Base-by-base conservation (phyloP, 1,140 invertebrate genomes). In the Chrysopa pallens region DNA sequence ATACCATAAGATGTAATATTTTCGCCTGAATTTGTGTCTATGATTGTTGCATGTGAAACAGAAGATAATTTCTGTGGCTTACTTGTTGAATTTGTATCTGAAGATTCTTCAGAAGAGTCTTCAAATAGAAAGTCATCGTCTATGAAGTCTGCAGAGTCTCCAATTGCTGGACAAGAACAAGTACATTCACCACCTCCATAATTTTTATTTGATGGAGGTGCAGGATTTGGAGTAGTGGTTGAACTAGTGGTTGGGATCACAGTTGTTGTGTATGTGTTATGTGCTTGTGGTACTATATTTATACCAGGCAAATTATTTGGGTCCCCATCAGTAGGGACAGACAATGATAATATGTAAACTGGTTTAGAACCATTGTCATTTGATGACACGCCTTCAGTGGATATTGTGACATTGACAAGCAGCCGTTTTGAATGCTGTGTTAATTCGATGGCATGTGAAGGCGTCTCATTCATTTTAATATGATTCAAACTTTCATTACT, bases 331-430 rank as follows among this genome's bases (percentile, higher is more conserved):
- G 72, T 76, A 6, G 80, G 78, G 42, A 84, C 70, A 37, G 72
- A 77, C 44, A 83, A 70, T 44, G 80, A 80, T 46, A 83, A 59
- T 33, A 80, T 70, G 63, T 81, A 83, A 45, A 83, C 60, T 36
- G 76, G 75, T 50, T 74, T 72, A 50, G 67, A 66, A 48, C 48
- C 42, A 42, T 52, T 43, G 11, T 62, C 58, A 50, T 63, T 62
- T 51, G 59, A 61, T 45, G 65, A 60, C 47, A 64, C 66, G 48
- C 72, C 68, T 49, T 76, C 74, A 13, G 74, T 72, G 13, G 74
- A 71, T 51, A 84, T 81, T 4, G 79, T 81, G 43, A 84, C 66
- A 62, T 84, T 84, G 38, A 84, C 76, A 47, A 79, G 63, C 47
- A 84, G 66, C 46, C 70, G 67, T 61, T 73, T 74, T 36, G 64